Conservation (phyloP, 1,140 invertebrate genomes). For the Sipha flava region DNA sequence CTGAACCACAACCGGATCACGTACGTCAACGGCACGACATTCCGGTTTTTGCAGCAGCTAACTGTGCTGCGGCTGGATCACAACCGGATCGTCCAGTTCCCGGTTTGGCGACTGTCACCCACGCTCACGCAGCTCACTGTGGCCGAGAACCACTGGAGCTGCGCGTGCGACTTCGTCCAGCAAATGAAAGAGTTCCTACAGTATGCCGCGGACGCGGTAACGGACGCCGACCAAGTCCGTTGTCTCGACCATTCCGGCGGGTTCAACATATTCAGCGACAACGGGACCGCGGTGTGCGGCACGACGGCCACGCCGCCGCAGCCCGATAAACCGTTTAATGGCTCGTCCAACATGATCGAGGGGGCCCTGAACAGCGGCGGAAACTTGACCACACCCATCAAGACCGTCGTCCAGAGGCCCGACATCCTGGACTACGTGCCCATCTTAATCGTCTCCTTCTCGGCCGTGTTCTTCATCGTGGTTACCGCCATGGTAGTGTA, state of each 20-base stretch:
- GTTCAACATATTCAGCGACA: constrained; percentile 47
- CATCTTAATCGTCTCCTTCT: constrained; percentile 62
- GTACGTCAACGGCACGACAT: constrained; percentile 67
- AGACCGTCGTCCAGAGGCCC: constrained; percentile 60
- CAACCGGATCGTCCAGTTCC: constrained; percentile 63
- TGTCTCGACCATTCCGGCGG: constrained; percentile 57
- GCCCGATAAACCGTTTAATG: constrained; percentile 37
- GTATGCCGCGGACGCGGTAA: constrained; percentile 52
- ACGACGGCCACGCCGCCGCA: constrained; percentile 38
- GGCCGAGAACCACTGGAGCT: constrained; percentile 76
- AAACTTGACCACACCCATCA: constrained; percentile 46
- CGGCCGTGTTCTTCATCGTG: constrained; percentile 59
- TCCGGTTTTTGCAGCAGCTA: constrained; percentile 60
- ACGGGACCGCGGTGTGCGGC: constrained; percentile 38
- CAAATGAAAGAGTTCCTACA: constrained; percentile 69
- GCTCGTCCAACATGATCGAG: constrained; percentile 42
- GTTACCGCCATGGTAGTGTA: constrained; percentile 62
- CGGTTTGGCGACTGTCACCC: constrained; percentile 65
- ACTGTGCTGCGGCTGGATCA: constrained; percentile 64
- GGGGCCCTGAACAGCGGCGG: constrained; percentile 57
- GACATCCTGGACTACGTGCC: constrained; percentile 70
- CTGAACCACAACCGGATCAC: constrained; percentile 60
- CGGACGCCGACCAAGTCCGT: constrained; percentile 54
- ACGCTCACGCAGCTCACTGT: constrained; percentile 61
- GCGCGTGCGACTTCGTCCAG: constrained; percentile 74